A percentile compares a stretch with the other conserved stretches of the same genome.
Evolutionary conservation across 2,797 vertebrate genomes (phyloP).

Genomic region (Acanthurus tractus): DNA sequence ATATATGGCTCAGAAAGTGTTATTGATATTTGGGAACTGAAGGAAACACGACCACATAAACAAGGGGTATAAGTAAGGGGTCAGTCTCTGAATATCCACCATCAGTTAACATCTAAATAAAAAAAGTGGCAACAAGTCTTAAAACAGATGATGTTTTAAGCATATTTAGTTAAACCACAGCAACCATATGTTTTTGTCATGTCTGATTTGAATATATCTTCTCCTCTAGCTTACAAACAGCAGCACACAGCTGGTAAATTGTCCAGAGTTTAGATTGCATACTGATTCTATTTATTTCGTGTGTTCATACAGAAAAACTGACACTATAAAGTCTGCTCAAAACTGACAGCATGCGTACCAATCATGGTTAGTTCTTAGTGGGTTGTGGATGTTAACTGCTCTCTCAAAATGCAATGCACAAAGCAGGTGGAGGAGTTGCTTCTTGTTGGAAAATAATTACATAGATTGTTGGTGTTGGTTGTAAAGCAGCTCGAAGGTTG

Average conservation of each 20-base stretch:
- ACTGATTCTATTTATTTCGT: neutral
- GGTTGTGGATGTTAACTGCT: neutral
- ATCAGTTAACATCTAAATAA: no score
- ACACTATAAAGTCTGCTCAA: neutral
- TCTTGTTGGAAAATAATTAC: no score
- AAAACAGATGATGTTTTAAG: neutral
- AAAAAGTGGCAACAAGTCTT: neutral
- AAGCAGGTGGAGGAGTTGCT: no score
- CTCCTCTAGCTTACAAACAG: neutral
- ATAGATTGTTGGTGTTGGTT: no score
- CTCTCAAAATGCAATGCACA: neutral
- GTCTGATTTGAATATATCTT: neutral
- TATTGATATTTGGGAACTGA: neutral
- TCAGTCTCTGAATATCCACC: neutral
- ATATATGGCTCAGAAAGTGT: neutral
- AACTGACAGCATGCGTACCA: neutral
- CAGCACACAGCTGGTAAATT: neutral
- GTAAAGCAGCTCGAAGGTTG: no score
- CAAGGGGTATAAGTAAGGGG: accelerated
- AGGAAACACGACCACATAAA: neutral
- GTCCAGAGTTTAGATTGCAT: neutral
- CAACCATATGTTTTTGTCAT: no score
- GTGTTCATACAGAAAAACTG: neutral
- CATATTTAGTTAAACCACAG: neutral
- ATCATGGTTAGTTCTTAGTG: neutral